Percentiles rank a stretch among this genome's conserved stretches.
Evolutionary conservation across 2,113 vertebrate species (phyloP).

Genomic region (Xiphorhynchus elegans): DNA sequence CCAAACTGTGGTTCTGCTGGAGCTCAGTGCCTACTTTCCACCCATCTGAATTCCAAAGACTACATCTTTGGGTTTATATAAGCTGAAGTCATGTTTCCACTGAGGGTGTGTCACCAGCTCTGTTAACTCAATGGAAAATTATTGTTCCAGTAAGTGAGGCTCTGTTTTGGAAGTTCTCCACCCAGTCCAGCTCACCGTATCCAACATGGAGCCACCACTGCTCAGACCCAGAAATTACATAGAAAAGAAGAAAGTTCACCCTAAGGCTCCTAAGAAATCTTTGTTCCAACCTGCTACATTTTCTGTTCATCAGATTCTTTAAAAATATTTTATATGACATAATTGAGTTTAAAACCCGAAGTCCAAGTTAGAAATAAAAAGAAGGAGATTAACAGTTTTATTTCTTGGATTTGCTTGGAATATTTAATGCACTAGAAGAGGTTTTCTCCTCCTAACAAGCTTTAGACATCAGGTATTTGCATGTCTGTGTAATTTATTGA

Average conservation of each 20-base stretch:
- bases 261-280: background rate
- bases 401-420: background rate
- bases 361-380: background rate
- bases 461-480: background rate
- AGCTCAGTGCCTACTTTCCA: background rate
- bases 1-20: background rate
- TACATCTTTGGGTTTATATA: background rate
- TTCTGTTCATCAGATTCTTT: background rate
- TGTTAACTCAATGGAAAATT: conserved; percentile 32
- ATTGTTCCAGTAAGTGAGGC: conserved; percentile 50
- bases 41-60: background rate
- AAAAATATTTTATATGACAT: background rate
- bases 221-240: background rate
- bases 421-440: background rate
- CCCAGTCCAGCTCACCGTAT: background rate
- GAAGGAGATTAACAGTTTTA: background rate
- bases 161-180: conserved; percentile 21
- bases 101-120: conserved; percentile 32
- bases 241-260: background rate
- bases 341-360: background rate
- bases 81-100: conserved; percentile 31
- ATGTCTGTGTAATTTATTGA: background rate
- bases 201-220: background rate
- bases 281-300: background rate
- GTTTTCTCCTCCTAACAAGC: background rate